phyloP scores from a whole-genome alignment of 2,797 vertebrate species.

The Tauraco hartlaubi region DNA sequence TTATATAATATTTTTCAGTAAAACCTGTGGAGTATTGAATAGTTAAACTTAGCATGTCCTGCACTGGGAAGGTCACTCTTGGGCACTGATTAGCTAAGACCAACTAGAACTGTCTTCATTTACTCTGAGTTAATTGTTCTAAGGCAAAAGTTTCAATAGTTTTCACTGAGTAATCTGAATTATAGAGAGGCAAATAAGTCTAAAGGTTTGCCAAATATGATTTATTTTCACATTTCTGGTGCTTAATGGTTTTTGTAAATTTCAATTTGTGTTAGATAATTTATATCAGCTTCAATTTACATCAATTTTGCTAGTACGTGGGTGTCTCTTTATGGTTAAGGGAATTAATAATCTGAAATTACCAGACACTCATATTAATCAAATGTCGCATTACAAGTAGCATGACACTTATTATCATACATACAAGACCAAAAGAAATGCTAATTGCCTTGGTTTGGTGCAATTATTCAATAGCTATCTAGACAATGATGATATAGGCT shows the following conservation, averaged over 20 bases:
- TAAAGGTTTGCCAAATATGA: conserved; percentile 33
- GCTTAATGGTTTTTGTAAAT: conserved; percentile 69
- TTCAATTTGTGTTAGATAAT: conserved; percentile 71
- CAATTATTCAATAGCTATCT: conserved; percentile 55
- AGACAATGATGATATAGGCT: conserved; percentile 11
- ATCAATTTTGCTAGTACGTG: conserved; percentile 57
- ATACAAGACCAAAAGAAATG: conserved; percentile 45
- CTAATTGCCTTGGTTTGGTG: conserved; percentile 56
- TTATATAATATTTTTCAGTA: background rate
- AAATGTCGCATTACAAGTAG: conserved; percentile 53
- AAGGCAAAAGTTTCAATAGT: background rate
- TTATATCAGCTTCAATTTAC: conserved; percentile 71
- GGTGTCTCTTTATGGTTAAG: conserved; percentile 46
- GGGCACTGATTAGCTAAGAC: background rate
- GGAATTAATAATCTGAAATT: conserved; percentile 70
- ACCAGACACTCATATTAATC: conserved; percentile 57
- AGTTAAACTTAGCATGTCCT: background rate
- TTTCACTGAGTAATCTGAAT: background rate
- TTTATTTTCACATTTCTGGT: conserved; percentile 60
- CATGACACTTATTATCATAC: conserved; percentile 55
- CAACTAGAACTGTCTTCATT: background rate
- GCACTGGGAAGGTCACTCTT: background rate
- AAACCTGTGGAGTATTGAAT: background rate
- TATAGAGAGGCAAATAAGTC: background rate
- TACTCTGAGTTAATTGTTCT: background rate